Conservation (phyloP, 2,797 vertebrate genomes). For the Pangasius krempfi region DNA sequence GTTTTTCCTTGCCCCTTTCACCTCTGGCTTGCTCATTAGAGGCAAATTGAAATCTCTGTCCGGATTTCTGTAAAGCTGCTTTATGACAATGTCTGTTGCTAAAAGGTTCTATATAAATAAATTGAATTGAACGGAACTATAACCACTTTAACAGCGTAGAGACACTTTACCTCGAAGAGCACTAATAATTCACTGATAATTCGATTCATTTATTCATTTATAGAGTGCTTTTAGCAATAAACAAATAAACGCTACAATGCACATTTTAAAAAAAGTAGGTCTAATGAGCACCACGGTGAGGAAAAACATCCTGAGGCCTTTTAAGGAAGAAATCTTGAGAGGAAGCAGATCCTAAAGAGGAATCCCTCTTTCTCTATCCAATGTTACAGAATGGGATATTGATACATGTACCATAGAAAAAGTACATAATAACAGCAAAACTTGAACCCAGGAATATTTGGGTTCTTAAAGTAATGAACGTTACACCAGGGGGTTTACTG, state of each 20-base stretch:
- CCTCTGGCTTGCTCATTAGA: not conserved
- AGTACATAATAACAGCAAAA: not conserved
- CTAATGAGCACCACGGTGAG: not conserved
- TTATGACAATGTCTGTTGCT: no score
- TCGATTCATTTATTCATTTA: not conserved
- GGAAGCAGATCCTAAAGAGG: not conserved
- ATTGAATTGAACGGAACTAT: not conserved
- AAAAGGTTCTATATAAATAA: not conserved
- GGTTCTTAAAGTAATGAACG: slow-evolving; percentile 23
- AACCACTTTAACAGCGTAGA: not conserved
- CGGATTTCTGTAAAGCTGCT: not conserved
- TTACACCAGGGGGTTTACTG: not conserved
- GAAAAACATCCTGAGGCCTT: not conserved
- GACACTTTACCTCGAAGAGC: not conserved
- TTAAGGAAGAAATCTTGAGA: slow-evolving; percentile 15
- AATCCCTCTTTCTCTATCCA: not conserved
- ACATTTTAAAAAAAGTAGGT: not conserved
- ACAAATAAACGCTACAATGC: not conserved
- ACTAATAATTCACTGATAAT: not conserved
- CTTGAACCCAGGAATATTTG: not conserved
- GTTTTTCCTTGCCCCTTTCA: not conserved
- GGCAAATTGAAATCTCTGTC: not conserved
- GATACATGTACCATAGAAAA: not conserved
- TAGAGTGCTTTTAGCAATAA: not conserved
- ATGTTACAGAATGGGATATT: not conserved